These are phyloP conservation scores for Synanthedon myopaeformis DNA, from an alignment of 2,888 invertebrate genomes.

Conservation along the genomic window DNA sequence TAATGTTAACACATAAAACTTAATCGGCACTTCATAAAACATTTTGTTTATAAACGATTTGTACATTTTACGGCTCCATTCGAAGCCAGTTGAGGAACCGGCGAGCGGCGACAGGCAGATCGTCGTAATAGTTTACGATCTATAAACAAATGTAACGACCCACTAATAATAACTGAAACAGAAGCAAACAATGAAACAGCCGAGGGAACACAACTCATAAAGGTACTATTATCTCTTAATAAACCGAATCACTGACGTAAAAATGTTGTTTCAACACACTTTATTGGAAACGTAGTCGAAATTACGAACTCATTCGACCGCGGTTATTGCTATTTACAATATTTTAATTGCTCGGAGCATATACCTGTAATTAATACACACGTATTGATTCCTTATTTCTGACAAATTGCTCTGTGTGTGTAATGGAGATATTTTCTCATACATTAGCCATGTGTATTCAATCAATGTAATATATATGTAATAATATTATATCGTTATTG, in stretches of 20 bases:
- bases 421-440: too few species aligned
- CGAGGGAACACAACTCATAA: conserved; percentile 52
- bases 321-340: conserved; percentile 19
- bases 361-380: too few species aligned
- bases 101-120: conserved; percentile 56
- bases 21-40: conserved; percentile 33
- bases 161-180: conserved; percentile 68
- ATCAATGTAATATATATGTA: too few species aligned
- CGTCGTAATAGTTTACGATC: conserved; percentile 60
- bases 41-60: conserved; percentile 52
- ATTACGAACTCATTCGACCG: conserved; percentile 42
- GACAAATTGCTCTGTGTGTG: too few species aligned
- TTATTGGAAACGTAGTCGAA: conserved; percentile 37
- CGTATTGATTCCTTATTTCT: too few species aligned
- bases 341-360: conserved; percentile 5
- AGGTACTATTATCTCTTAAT: conserved; percentile 68
- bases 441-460: too few species aligned
- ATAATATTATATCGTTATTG: too few species aligned
- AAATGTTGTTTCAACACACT: conserved; percentile 53
- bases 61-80: conserved; percentile 53
- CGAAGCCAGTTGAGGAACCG: conserved; percentile 57
- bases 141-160: conserved; percentile 63
- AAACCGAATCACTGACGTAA: conserved; percentile 54
- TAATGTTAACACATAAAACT: background rate
- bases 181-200: conserved; percentile 62